Base-by-base conservation (phyloP, 1,140 invertebrate species). In the Bombus breviceps region DNA sequence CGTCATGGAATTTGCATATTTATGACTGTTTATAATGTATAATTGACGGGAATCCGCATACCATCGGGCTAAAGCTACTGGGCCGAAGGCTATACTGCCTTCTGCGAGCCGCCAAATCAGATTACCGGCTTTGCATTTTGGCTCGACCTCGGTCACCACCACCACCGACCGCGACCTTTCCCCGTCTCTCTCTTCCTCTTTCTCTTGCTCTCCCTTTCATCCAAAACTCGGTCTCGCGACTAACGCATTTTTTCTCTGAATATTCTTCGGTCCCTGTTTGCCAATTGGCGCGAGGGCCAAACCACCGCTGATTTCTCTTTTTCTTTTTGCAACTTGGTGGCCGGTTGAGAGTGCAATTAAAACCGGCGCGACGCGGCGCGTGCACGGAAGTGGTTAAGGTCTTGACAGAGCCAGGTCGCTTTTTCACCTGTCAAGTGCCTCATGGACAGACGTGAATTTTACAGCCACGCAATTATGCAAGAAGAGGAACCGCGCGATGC, bases 21-120 rank as follows among this genome's bases (percentile, higher is more conserved):
- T 92, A 92, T 92, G 88, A 91, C 91, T 91, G 90, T 91, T 91
- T 91, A 91, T 91, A 91, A 91, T 91, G 91, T 91, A 91, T 91
- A 91, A 91, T 91, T 91, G 91, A 91, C 91, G 90, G 85, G 88
- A 91, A 91, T 91, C 85, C 90, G 81, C 89, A 85, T 86, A 87
- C 76, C 86, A 81, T 85, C 78, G 74, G 66, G 39, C 75, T 64
- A 82, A 89, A 87, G 85, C 87, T 75, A 89, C 77, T 43, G 73
- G 75, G 77, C 86, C 77, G 82, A 41, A 81, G 88, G 88, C 85
- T 89, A 89, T 85, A 59, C 62, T 68, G 47, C 82, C 79, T 80
- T 88, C 89, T 80, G 78, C 73, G 78, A 89, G 83, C 88, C 86
- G 80, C 81, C 86, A 90, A 92, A 92, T 92, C 91, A 92, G 91